phyloP scores from a whole-genome alignment of 2,113 vertebrate genomes.

The Ginglymostoma cirratum region DNA sequence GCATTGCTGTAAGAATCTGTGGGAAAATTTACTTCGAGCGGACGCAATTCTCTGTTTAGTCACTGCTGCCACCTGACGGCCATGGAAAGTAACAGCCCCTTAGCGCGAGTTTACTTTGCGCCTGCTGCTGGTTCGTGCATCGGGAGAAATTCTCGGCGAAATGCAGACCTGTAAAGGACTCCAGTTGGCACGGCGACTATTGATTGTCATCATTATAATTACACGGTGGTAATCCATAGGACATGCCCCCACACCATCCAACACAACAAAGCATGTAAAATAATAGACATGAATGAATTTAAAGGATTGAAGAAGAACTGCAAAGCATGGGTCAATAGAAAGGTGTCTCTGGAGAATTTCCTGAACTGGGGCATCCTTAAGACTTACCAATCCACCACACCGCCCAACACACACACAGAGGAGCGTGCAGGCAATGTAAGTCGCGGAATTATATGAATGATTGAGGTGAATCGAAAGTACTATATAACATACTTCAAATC shows the following conservation, averaged over 20 bases:
- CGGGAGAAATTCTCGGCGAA: background rate
- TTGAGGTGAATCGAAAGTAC: background rate
- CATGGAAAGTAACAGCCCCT: background rate
- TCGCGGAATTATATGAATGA: background rate
- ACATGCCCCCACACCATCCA: background rate
- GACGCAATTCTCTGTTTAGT: background rate
- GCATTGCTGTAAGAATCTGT: too few relatives aligned
- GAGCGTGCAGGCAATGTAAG: too few relatives aligned
- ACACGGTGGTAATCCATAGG: background rate
- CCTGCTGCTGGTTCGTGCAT: too few relatives aligned
- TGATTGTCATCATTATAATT: background rate
- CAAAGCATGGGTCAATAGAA: background rate
- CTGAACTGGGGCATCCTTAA: background rate
- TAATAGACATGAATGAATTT: background rate
- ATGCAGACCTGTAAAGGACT: background rate
- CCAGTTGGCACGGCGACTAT: too few relatives aligned
- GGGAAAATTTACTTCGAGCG: background rate
- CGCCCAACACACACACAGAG: background rate
- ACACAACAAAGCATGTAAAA: background rate
- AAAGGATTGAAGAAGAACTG: too few relatives aligned
- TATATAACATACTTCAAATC: background rate
- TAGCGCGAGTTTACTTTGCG: too few relatives aligned
- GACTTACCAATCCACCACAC: background rate
- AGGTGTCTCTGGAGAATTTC: background rate
- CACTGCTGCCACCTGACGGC: conserved; percentile 3